phyloP scores from a whole-genome alignment of 37 sponge, comb jelly and placozoan genomes.

The Geodia barretti region DNA sequence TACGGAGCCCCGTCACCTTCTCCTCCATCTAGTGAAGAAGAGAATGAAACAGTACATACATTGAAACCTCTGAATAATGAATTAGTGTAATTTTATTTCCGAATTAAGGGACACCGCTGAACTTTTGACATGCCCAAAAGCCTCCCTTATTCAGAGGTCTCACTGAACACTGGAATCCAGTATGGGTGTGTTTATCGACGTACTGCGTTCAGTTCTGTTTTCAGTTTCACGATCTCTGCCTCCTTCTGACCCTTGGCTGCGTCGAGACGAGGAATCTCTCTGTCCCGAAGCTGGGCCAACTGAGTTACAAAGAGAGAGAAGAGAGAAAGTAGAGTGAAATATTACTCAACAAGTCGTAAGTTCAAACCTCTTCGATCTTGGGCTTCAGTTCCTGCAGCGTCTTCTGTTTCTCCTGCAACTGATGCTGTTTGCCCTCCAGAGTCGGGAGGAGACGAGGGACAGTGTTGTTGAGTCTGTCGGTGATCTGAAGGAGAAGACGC shows the following conservation, averaged over 20 bases:
- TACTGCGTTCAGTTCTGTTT: not conserved
- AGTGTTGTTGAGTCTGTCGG: slow-evolving; percentile 39
- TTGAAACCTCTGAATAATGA: too few relatives aligned
- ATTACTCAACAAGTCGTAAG: not conserved
- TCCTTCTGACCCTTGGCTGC: not conserved
- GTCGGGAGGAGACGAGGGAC: slow-evolving; percentile 59
- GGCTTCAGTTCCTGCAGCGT: slow-evolving; percentile 57
- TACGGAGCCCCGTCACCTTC: slow-evolving; percentile 5
- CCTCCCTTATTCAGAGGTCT: too few relatives aligned
- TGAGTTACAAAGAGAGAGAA: not conserved
- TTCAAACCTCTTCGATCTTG: slow-evolving; percentile 62
- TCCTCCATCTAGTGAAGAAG: slow-evolving; percentile 1
- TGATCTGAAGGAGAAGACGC: slow-evolving; percentile 30
- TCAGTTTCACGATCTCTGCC: not conserved
- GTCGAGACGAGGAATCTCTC: not conserved
- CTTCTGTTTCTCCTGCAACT: slow-evolving; percentile 51
- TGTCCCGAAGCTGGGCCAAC: not conserved
- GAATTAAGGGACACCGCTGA: too few relatives aligned
- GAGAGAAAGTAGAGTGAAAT: not conserved
- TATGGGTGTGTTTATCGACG: not conserved
- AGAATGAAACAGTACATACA: not conserved
- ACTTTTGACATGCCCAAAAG: too few relatives aligned
- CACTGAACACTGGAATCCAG: too few relatives aligned
- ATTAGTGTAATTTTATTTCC: too few relatives aligned
- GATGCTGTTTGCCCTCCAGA: slow-evolving; percentile 24